Base-by-base conservation (phyloP, 2,888 invertebrate genomes). In the Amitus sp. region DNA sequence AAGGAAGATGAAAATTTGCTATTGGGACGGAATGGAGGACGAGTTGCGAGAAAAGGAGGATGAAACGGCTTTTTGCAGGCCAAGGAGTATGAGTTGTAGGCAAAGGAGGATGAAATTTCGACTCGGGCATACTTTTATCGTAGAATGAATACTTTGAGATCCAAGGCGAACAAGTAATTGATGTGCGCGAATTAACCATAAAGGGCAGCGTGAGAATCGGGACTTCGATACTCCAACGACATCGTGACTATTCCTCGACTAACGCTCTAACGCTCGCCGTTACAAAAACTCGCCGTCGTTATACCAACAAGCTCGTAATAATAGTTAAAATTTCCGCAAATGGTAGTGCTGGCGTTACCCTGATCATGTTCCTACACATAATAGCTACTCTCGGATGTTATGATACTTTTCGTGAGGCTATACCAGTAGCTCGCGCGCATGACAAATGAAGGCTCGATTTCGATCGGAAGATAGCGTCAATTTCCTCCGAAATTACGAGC, bases 161-260 rank as follows among this genome's bases (percentile, higher is more conserved):
- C 7, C 23, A 7, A 23, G 23, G 23, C 23, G 7, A 23, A 23
- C 23, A 23, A 23, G 7, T 23, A 23, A 3, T 23, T 23, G 23
- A 39, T 27, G 47, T 34, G 30, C 52, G 42, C n/a, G 53, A 62
- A 62, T 46, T 58, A 46, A 56, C 76, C 75, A 74, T 76, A 77
- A 73, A 73, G 73, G 71, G 77, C 67, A 80, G 74, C 80, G 79
- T 79, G 79, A 80, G 80, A 80, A 80, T 78, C 78, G 77, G 80
- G 78, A 74, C 77, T 76, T 69, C 69, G 69, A 50, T 70, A 69
- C 69, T 70, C 63, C 73, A 67, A 67, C 70, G 63, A 67, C 57
- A 53, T 37, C 37, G 46, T 54, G 49, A 52, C 63, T 61, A 60
- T 57, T 48, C 50, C 60, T 59, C 64, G 55, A 55, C 39, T 39